Conservation (phyloP, 2,113 vertebrate genomes). For the Dolichotis patagonum region DNA sequence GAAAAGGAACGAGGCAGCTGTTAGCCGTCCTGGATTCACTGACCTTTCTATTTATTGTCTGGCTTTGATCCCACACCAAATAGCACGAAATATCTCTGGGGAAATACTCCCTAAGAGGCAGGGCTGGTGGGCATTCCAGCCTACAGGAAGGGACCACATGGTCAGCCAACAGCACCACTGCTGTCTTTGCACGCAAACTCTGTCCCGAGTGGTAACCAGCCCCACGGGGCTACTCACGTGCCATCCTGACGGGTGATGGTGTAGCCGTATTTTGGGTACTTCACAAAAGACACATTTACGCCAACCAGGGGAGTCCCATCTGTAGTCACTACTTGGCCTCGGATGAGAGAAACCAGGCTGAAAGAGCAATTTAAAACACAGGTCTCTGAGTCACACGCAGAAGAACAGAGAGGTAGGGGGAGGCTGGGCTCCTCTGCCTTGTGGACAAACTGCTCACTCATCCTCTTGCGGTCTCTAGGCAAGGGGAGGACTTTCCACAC, state of each 20-base stretch:
- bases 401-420: neutral
- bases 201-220: neutral
- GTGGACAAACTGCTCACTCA: no score
- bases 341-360: slow-evolving; percentile 97
- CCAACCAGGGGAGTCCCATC: slow-evolving; percentile 98
- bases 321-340: slow-evolving; percentile 98
- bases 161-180: slow-evolving; percentile 64
- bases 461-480: neutral
- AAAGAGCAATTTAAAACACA: slow-evolving; percentile 72
- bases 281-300: slow-evolving; percentile 99
- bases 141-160: slow-evolving; percentile 19
- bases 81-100: slow-evolving; percentile 72
- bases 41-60: slow-evolving; percentile 79
- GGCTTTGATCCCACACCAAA: slow-evolving; percentile 71
- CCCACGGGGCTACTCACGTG: slow-evolving; percentile 92
- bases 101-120: slow-evolving; percentile 68
- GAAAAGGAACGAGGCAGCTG: slow-evolving; percentile 67
- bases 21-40: slow-evolving; percentile 61
- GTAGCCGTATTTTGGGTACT: slow-evolving; percentile 98
- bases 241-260: slow-evolving; percentile 99
- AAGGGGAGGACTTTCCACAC: neutral
- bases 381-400: neutral
- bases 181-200: slow-evolving; percentile 63
- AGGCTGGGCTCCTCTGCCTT: fast-evolving
- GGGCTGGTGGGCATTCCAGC: slow-evolving; percentile 70